Evolutionary conservation across 1,140 invertebrate genomes (phyloP).

Genomic region (Diorhabda carinulata): DNA sequence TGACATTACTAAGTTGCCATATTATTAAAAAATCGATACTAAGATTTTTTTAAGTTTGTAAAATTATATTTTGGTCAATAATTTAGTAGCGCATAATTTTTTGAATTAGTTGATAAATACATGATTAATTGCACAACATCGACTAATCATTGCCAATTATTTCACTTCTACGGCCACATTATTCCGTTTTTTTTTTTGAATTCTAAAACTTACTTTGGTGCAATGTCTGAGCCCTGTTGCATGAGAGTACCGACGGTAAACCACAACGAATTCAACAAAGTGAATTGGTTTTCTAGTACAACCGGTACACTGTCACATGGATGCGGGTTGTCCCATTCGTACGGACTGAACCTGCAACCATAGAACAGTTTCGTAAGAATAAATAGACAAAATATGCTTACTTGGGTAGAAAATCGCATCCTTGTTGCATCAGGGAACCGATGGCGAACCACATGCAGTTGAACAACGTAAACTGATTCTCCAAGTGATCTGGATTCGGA

Average conservation of each 20-base stretch:
- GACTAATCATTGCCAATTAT: too few species aligned
- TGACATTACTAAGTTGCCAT: too few species aligned
- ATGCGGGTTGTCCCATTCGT: conserved; percentile 85
- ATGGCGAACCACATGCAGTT: conserved; percentile 96
- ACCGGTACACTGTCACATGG: conserved; percentile 74
- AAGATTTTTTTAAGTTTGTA: too few species aligned
- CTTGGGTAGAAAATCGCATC: conserved; percentile 87
- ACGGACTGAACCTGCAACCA: conserved; percentile 74
- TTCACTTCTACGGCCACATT: neutral
- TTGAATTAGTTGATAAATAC: too few species aligned
- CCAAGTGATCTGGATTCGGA: conserved; percentile 69
- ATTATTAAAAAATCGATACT: too few species aligned
- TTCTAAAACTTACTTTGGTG: conserved; percentile 58
- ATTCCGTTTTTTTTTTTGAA: neutral
- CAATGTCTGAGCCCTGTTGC: conserved; percentile 89
- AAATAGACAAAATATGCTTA: conserved; percentile 54
- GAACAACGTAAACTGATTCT: conserved; percentile 87
- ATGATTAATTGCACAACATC: too few species aligned
- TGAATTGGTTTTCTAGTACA: conserved; percentile 83
- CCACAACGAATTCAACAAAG: conserved; percentile 81
- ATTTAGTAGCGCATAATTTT: too few species aligned
- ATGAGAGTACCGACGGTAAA: conserved; percentile 86
- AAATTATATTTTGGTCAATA: too few species aligned
- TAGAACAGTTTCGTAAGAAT: conserved; percentile 16
- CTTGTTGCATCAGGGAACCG: conserved; percentile 89